Conservation (phyloP, 37 sponge, comb jelly and placozoan species). For the Tethya wilhelma region DNA sequence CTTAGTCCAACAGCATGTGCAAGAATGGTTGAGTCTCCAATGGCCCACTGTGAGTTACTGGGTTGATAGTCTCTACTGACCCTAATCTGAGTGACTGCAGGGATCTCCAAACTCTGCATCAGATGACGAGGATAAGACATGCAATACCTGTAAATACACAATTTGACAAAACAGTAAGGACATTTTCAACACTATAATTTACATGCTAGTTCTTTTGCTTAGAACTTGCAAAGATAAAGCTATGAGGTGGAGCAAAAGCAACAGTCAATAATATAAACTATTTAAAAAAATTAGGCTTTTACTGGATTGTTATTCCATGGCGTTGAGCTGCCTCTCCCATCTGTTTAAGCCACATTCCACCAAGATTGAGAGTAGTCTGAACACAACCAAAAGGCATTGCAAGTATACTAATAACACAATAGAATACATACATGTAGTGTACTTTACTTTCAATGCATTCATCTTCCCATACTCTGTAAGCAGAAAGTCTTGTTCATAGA, state of each 20-base stretch:
- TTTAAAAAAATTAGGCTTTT: too few species aligned
- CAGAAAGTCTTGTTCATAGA: slow-evolving; percentile 89
- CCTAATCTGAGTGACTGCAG: slow-evolving; percentile 76
- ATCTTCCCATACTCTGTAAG: neutral
- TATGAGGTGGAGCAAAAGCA: too few species aligned
- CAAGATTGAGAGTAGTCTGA: slow-evolving; percentile 37
- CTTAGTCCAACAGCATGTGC: slow-evolving; percentile 70
- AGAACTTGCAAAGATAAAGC: too few species aligned
- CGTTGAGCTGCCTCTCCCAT: slow-evolving; percentile 78
- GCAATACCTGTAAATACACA: slow-evolving; percentile 55
- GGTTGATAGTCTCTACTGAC: slow-evolving; percentile 78
- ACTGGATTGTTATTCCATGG: slow-evolving; percentile 73
- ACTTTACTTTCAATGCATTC: slow-evolving; percentile 20
- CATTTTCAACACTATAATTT: too few species aligned
- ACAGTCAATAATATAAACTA: too few species aligned
- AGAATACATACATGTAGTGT: too few species aligned
- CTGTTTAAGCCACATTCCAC: slow-evolving; percentile 57
- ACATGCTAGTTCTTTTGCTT: too few species aligned
- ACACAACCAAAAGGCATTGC: neutral
- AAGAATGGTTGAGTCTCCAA: slow-evolving; percentile 77
- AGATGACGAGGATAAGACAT: slow-evolving; percentile 80
- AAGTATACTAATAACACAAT: too few species aligned
- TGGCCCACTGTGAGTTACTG: slow-evolving; percentile 78
- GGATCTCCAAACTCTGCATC: slow-evolving; percentile 57
- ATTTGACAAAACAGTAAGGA: too few species aligned